Evolutionary conservation across 2,797 vertebrate genomes (phyloP).

Genomic region (Epinephelus awoara): DNA sequence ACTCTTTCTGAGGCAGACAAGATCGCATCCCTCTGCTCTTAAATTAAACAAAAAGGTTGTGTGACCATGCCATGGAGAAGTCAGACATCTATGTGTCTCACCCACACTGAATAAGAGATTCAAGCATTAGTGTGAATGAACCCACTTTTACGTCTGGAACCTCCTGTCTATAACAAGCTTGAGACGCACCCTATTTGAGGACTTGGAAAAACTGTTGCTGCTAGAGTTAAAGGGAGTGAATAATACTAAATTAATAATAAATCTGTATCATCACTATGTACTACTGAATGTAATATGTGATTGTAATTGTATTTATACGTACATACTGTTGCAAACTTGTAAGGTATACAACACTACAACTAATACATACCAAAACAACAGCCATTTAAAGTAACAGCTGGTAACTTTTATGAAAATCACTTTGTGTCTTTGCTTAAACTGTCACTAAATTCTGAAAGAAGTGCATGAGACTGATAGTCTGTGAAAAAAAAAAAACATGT

Average conservation of each 20-base stretch:
- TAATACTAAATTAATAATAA: not conserved
- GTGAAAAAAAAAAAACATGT: too few species aligned
- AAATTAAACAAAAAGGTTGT: not conserved
- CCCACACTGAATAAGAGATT: slow-evolving; percentile 15
- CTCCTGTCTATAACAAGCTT: too few species aligned
- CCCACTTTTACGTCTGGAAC: too few species aligned
- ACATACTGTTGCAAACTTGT: not conserved
- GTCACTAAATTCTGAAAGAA: too few species aligned
- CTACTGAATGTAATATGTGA: slow-evolving; percentile 5
- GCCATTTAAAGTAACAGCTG: too few species aligned
- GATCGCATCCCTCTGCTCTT: not conserved
- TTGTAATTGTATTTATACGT: not conserved
- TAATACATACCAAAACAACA: not conserved
- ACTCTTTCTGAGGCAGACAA: not conserved
- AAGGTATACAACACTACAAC: not conserved
- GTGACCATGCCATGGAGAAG: not conserved
- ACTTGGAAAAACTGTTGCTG: not conserved
- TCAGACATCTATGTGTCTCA: slow-evolving; percentile 13
- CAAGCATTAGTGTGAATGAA: not conserved
- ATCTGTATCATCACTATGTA: slow-evolving; percentile 4
- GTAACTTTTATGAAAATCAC: too few species aligned
- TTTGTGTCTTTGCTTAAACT: too few species aligned
- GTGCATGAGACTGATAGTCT: too few species aligned
- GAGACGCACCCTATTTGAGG: too few species aligned
- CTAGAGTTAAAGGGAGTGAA: not conserved